Percentiles rank a stretch among this genome's conserved stretches.
These are phyloP conservation scores for Cremastinae sp. DNA, from an alignment of 2,888 invertebrate species.

Conservation along the genomic window DNA sequence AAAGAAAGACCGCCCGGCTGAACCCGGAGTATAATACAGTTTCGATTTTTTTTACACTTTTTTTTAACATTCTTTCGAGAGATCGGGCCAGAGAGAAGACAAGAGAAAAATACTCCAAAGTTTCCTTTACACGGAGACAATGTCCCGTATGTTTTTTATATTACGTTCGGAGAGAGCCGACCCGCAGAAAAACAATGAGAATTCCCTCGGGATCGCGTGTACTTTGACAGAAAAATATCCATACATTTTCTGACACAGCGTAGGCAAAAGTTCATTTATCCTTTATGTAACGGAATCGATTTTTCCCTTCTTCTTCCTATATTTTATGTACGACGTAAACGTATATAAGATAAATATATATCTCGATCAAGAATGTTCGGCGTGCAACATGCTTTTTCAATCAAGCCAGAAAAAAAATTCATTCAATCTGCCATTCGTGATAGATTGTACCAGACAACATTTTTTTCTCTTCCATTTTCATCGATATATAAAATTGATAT, in stretches of 20 bases:
- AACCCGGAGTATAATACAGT: background rate
- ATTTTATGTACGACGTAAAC: conserved; percentile 21
- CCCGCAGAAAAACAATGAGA: conserved; percentile 23
- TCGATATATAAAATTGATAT: too few species aligned
- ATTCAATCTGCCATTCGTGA: background rate
- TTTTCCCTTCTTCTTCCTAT: conserved; percentile 6
- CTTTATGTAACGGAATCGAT: conserved; percentile 22
- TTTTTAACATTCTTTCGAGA: conserved; percentile 16
- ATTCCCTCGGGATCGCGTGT: conserved; percentile 39
- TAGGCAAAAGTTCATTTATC: conserved; percentile 36
- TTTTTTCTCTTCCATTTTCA: background rate
- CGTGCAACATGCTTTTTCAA: conserved; percentile 28
- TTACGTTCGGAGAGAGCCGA: background rate
- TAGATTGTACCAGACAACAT: too few species aligned
- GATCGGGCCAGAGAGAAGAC: background rate
- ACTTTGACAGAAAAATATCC: conserved; percentile 27
- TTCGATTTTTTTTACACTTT: conserved; percentile 13
- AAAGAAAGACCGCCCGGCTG: background rate
- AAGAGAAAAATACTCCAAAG: conserved; percentile 11
- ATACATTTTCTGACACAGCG: conserved; percentile 1
- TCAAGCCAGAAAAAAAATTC: conserved; percentile 8
- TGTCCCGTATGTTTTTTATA: background rate
- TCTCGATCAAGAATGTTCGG: conserved; percentile 23
- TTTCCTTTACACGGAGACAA: conserved; percentile 15
- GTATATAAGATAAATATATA: too few species aligned